Conservation (phyloP, 2,113 vertebrate species). For the Telmatochromis brichardi region DNA sequence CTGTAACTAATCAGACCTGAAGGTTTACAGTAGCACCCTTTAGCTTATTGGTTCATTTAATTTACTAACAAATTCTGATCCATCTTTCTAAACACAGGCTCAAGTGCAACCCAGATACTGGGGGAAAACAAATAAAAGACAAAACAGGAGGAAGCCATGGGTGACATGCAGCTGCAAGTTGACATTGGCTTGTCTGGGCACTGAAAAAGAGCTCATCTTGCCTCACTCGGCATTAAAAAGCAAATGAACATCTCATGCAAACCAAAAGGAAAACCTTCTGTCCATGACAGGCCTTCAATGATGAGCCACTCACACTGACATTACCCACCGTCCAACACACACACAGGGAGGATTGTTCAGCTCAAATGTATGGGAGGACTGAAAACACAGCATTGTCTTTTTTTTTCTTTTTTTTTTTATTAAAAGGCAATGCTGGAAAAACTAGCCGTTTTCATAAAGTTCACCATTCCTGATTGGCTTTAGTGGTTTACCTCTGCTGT, state of each 20-base stretch:
- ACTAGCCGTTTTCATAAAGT: background rate
- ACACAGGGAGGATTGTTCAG: background rate
- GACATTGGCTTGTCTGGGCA: slow-evolving; percentile 2
- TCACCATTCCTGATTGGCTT: slow-evolving; percentile 20
- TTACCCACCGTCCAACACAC: background rate
- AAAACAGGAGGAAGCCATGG: background rate
- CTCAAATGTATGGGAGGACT: background rate
- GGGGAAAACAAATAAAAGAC: background rate
- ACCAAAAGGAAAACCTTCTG: background rate
- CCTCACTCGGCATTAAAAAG: slow-evolving; percentile 1
- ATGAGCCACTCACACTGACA: background rate
- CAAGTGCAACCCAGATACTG: background rate
- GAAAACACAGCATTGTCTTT: background rate
- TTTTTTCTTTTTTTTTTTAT: background rate
- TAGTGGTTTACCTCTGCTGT: slow-evolving; percentile 28
- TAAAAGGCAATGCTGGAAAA: background rate
- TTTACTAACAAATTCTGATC: background rate
- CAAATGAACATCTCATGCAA: background rate
- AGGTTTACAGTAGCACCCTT: slow-evolving; percentile 57
- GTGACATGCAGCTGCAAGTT: slow-evolving; percentile 39
- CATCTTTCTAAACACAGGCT: background rate
- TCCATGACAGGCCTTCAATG: background rate
- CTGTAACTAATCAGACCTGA: slow-evolving; percentile 27
- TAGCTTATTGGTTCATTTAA: slow-evolving; percentile 17
- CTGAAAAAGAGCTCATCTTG: background rate